Base-by-base conservation (phyloP, 2,797 vertebrate species). In the Tauraco hartlaubi region DNA sequence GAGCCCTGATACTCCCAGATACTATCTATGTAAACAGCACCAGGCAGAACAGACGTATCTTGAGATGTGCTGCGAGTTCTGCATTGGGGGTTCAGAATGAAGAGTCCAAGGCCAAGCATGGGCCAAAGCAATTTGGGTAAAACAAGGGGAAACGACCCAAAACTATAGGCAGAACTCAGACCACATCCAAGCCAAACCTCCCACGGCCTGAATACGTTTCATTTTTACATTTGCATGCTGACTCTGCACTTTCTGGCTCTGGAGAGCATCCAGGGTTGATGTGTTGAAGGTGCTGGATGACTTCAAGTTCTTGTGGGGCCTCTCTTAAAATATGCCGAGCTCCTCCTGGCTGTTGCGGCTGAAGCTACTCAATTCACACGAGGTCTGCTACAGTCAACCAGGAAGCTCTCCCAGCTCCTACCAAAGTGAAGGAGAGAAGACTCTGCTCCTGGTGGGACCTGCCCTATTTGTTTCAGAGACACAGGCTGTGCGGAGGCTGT, bases 221-320 rank as follows among this genome's bases (percentile, higher is more conserved):
- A n/a, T 78, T 88, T 89, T 62, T 28, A 74, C 26, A 67, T 64
- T 12, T 74, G 41, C 29, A 48, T 5, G 55, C 52, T 76, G 92
- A 79, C 69, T 74, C 49, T 3, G 43, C 55, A 28, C 37, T 92
- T 93, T 87, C 49, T 74, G 72, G 28, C 23, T 85, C 77, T 89
- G 88, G 46, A 85, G n/a, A 72, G n/a, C 52, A 43, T 25, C 52
- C 31, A 37, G 54, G 28, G 17, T 37, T 78, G 56, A 41, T 4
- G 52, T 72, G 59, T 31, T 74, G 76, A 87, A 77, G 90, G 35
- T 92, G 71, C 74, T 92, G 52, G 69, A 63, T 80, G 62, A 94
- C 59, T 81, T 76, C 48, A 74, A 59, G 62, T 15, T n/a, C 29
- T 51, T 39, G 31, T 20, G 46, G 15, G 69, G 39, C 54, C 52